These are phyloP conservation scores for Amphimedon queenslandica DNA, from an alignment of 37 sponge, comb jelly and placozoan species.

Conservation along the genomic window DNA sequence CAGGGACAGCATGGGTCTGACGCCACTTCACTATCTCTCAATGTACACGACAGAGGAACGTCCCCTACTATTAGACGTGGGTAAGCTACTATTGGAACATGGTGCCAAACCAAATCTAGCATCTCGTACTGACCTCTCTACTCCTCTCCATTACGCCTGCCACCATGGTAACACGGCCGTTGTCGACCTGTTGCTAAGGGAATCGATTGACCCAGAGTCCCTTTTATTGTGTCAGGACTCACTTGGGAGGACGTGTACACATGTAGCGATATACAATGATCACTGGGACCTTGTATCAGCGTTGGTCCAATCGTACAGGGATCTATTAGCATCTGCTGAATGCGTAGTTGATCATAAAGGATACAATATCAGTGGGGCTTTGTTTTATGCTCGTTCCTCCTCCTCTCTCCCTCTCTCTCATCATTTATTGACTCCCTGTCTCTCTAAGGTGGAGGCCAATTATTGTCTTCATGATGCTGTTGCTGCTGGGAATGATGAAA, in stretches of 20 bases:
- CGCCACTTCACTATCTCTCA: slow-evolving; percentile 47
- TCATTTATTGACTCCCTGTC: slow-evolving; percentile 7
- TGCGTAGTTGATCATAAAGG: slow-evolving; percentile 8
- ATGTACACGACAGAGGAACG: neutral
- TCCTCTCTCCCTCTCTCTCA: neutral
- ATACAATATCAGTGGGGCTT: slow-evolving; percentile 13
- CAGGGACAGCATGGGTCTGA: slow-evolving; percentile 32
- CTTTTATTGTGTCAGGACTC: slow-evolving; percentile 13
- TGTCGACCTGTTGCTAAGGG: neutral
- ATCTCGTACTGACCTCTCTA: neutral
- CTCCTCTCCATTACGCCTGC: slow-evolving; percentile 49
- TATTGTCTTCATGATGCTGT: slow-evolving; percentile 26
- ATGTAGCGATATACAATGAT: slow-evolving; percentile 25
- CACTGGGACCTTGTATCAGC: slow-evolving; percentile 19
- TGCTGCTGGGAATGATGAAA: neutral
- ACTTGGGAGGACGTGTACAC: slow-evolving; percentile 5
- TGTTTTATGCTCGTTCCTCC: neutral
- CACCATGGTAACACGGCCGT: slow-evolving; percentile 8
- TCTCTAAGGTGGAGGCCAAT: slow-evolving; percentile 31
- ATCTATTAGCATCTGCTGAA: slow-evolving; percentile 2
- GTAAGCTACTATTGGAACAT: slow-evolving; percentile 13
- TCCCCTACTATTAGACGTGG: no score
- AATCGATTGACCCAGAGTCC: neutral
- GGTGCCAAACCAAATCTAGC: slow-evolving; percentile 3
- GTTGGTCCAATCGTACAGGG: slow-evolving; percentile 8